phyloP scores from a whole-genome alignment of 92 coral and sea anemone species.

The Actinernus sp. region DNA sequence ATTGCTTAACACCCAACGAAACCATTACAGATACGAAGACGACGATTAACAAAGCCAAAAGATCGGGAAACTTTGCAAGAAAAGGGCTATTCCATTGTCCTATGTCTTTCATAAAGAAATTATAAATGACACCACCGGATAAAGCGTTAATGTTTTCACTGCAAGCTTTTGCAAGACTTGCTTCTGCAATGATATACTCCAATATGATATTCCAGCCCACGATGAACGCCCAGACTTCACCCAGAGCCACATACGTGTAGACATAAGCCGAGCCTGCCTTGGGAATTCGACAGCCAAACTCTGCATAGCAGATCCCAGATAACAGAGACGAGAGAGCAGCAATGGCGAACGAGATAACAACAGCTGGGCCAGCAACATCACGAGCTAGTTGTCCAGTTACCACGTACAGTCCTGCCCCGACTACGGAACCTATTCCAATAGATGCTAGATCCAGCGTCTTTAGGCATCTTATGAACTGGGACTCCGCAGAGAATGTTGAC shows the following conservation, averaged over 20 bases:
- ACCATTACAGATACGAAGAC: slow-evolving; percentile 59
- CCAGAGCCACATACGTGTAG: slow-evolving; percentile 84
- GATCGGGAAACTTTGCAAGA: slow-evolving; percentile 80
- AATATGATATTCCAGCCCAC: slow-evolving; percentile 93
- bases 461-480: slow-evolving; percentile 40
- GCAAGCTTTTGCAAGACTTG: slow-evolving; percentile 74
- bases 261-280: slow-evolving; percentile 95
- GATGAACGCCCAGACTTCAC: slow-evolving; percentile 92
- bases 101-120: slow-evolving; percentile 46
- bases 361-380: slow-evolving; percentile 89
- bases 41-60: slow-evolving; percentile 65
- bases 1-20: slow-evolving; percentile 71
- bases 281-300: slow-evolving; percentile 90
- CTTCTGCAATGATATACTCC: slow-evolving; percentile 79
- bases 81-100: slow-evolving; percentile 54
- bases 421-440: slow-evolving; percentile 75
- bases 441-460: slow-evolving; percentile 69
- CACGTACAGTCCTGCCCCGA: slow-evolving; percentile 89
- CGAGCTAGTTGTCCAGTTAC: slow-evolving; percentile 90
- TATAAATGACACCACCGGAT: slow-evolving; percentile 59
- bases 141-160: slow-evolving; percentile 84
- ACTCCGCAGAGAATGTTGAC: background rate
- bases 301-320: slow-evolving; percentile 93
- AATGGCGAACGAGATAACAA: slow-evolving; percentile 74
- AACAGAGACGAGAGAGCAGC: slow-evolving; percentile 81